Evolutionary conservation across 2,113 vertebrate genomes (phyloP).

Genomic region (Trogon surrucura): DNA sequence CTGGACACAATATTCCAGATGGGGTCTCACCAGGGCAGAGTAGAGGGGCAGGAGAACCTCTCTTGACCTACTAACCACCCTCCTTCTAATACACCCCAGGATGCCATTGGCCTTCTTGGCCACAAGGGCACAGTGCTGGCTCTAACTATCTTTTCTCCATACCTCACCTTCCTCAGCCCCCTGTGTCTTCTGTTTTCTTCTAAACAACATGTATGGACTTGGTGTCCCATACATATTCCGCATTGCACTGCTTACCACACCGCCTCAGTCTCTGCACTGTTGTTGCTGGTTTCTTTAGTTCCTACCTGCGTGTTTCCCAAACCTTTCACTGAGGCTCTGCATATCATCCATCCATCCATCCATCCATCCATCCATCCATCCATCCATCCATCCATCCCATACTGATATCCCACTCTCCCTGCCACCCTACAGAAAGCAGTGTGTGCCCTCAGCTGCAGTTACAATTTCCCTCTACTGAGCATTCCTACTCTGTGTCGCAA

Average conservation of each 20-base stretch:
- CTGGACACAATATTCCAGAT: too few relatives aligned
- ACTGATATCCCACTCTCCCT: not conserved
- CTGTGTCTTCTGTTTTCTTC: not conserved
- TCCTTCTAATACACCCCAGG: too few relatives aligned
- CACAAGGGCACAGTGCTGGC: too few relatives aligned
- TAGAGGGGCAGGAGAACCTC: too few relatives aligned
- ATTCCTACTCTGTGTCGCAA: not conserved
- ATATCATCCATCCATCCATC: not conserved
- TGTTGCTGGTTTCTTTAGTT: not conserved
- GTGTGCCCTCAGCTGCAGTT: not conserved
- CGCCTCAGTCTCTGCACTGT: not conserved
- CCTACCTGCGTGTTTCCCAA: not conserved
- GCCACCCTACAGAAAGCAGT: not conserved
- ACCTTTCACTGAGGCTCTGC: not conserved
- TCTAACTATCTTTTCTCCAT: not conserved
- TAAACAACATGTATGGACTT: not conserved
- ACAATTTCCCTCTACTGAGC: accelerated
- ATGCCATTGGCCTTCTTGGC: too few relatives aligned
- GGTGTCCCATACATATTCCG: not conserved
- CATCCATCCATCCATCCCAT: accelerated
- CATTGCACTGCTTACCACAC: not conserved
- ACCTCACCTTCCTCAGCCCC: not conserved
- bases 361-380: not conserved
- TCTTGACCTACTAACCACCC: too few relatives aligned
- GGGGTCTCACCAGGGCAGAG: too few relatives aligned